Conservation (phyloP, 2,797 vertebrate species). For the Chiloscyllium punctatum region DNA sequence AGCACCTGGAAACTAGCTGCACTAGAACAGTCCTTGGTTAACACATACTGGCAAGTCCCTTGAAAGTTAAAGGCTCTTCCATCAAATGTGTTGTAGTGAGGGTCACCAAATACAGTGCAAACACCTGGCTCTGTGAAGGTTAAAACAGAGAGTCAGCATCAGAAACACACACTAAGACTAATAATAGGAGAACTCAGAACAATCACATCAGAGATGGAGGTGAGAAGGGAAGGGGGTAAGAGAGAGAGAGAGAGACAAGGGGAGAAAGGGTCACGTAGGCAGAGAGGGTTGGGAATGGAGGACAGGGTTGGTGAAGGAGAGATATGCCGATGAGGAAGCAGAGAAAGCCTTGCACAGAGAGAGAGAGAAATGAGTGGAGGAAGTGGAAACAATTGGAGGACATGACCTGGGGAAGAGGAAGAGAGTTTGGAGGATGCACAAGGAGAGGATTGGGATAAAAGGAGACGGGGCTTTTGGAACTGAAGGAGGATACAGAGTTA, state of each 20-base stretch:
- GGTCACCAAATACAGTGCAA: constrained; percentile 96
- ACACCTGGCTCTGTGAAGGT: constrained; percentile 81
- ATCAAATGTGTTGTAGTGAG: constrained; percentile 99
- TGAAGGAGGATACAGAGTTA: too few species aligned
- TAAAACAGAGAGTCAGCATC: neutral
- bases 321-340: neutral
- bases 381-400: neutral
- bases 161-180: neutral
- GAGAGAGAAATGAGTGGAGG: neutral
- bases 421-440: neutral
- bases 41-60: constrained; percentile 93
- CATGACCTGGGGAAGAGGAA: neutral
- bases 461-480: too few species aligned
- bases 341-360: neutral
- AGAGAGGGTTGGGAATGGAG: too few species aligned
- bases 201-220: too few species aligned
- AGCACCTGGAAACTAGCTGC: constrained; percentile 82
- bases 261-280: too few species aligned
- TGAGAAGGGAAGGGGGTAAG: neutral
- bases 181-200: too few species aligned
- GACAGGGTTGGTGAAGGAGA: neutral
- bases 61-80: constrained; percentile 98
- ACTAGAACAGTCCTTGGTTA: constrained; percentile 84
- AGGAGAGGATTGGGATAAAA: neutral
- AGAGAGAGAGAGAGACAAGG: neutral